A percentile compares a stretch with the other conserved stretches of the same genome.
phyloP scores from a whole-genome alignment of 2,888 invertebrate species.

The Labia minor region DNA sequence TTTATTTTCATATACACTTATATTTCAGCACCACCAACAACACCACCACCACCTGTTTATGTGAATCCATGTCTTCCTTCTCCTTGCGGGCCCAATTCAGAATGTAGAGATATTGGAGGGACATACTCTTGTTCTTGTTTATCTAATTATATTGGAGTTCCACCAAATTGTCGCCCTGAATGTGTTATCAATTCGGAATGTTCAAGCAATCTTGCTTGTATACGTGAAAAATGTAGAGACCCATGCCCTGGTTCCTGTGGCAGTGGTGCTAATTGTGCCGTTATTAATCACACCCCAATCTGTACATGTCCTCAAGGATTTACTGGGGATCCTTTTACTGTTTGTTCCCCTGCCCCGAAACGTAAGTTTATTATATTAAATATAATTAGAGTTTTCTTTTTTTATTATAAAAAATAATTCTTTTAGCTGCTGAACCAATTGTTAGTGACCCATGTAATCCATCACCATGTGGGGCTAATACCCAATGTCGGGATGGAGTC shows the following conservation, averaged over 20 bases:
- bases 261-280: slow-evolving; percentile 47
- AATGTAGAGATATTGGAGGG: slow-evolving; percentile 45
- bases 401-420: background rate
- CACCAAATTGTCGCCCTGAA: slow-evolving; percentile 57
- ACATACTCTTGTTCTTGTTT: slow-evolving; percentile 52
- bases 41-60: slow-evolving; percentile 33
- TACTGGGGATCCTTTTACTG: slow-evolving; percentile 32
- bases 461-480: slow-evolving; percentile 33
- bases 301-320: slow-evolving; percentile 29
- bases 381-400: background rate
- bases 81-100: slow-evolving; percentile 53
- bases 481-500: slow-evolving; percentile 41
- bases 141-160: slow-evolving; percentile 49
- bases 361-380: slow-evolving; percentile 18
- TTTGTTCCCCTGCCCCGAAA: slow-evolving; percentile 28
- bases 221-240: slow-evolving; percentile 60
- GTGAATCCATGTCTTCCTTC: slow-evolving; percentile 32
- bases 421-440: slow-evolving; percentile 24
- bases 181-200: slow-evolving; percentile 59
- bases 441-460: slow-evolving; percentile 29
- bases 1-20: no score
- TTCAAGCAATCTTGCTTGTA: slow-evolving; percentile 56
- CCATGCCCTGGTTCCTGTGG: slow-evolving; percentile 74
- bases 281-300: slow-evolving; percentile 54
- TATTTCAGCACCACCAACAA: slow-evolving; percentile 34